Evolutionary conservation across 2,797 vertebrate species (phyloP).

Genomic region (Thalassophryne amazonica): DNA sequence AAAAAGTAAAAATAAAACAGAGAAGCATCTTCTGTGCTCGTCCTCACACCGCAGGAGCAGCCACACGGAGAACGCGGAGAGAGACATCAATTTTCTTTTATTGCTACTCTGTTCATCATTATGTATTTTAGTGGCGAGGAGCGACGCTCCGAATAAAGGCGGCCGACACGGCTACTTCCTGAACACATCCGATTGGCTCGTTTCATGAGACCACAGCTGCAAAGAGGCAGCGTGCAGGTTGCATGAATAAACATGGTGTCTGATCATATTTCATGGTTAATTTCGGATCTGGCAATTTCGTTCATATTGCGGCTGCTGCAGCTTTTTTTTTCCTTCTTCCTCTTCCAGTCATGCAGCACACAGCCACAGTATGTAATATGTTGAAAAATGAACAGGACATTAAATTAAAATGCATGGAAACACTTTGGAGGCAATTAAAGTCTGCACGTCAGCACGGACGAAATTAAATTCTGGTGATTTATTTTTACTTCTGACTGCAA

Average conservation of each 20-base stretch:
- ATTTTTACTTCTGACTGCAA: background rate
- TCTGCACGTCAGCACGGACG: background rate
- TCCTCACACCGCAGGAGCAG: slow-evolving; percentile 15
- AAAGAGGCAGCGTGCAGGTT: slow-evolving; percentile 33
- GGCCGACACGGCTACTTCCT: slow-evolving; percentile 58
- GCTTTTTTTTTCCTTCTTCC: slow-evolving; percentile 7
- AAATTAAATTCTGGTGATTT: background rate
- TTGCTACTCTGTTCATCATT: slow-evolving; percentile 56
- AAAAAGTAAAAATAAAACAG: too few species aligned
- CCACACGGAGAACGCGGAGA: slow-evolving; percentile 11
- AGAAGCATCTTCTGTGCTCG: slow-evolving; percentile 1
- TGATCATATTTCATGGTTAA: slow-evolving; percentile 27
- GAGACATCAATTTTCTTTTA: slow-evolving; percentile 67
- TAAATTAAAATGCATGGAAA: slow-evolving; percentile 1
- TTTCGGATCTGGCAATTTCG: background rate
- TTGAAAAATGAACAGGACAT: slow-evolving; percentile 37
- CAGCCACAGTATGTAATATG: background rate
- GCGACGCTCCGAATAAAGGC: slow-evolving; percentile 58
- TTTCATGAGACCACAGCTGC: slow-evolving; percentile 67
- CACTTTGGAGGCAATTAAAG: slow-evolving; percentile 2
- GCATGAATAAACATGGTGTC: slow-evolving; percentile 40
- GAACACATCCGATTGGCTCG: slow-evolving; percentile 58
- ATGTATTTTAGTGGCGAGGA: slow-evolving; percentile 59
- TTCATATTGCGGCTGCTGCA: background rate
- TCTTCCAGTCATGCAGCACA: background rate